Percentiles rank a stretch among this genome's conserved stretches.
These are phyloP conservation scores for Tubulanus polymorphus DNA, from an alignment of 2,888 invertebrate genomes.

Conservation along the genomic window DNA sequence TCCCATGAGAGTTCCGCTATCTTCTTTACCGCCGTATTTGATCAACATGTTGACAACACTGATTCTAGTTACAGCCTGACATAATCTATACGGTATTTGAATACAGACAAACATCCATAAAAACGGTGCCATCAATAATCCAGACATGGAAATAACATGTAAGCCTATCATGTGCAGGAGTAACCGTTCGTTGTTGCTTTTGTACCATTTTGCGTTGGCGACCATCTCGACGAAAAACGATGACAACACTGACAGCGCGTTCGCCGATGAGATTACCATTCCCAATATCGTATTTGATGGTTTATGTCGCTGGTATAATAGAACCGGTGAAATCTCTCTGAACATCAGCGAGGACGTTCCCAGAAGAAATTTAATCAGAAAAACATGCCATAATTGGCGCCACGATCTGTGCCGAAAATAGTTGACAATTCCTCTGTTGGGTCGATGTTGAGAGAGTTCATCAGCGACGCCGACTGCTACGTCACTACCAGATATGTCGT, in stretches of 20 bases:
- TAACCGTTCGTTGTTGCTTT: constrained; percentile 27
- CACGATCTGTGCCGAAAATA: constrained; percentile 18
- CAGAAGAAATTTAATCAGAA: constrained; percentile 45
- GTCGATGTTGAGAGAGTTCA: no score
- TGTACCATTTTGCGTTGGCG: constrained; percentile 30
- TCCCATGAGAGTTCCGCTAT: constrained; percentile 46
- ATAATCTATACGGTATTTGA: constrained; percentile 40
- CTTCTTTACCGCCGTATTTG: constrained; percentile 28
- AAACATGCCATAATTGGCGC: constrained; percentile 45
- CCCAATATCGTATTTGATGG: constrained; percentile 39
- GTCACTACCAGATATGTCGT: neutral
- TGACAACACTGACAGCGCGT: constrained; percentile 35
- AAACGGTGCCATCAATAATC: constrained; percentile 28
- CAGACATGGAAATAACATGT: constrained; percentile 25
- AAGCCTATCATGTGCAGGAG: constrained; percentile 32
- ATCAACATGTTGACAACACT: constrained; percentile 40
- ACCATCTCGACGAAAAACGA: constrained; percentile 43
- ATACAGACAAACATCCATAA: constrained; percentile 28
- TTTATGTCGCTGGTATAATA: constrained; percentile 37
- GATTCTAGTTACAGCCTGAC: constrained; percentile 43
- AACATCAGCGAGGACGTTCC: constrained; percentile 47
- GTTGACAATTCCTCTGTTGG: no score
- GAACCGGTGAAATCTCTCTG: constrained; percentile 43
- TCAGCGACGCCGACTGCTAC: no score
- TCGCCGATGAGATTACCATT: constrained; percentile 47